Conservation (phyloP, 2,888 invertebrate genomes). For the Lasioglossum vierecki region DNA sequence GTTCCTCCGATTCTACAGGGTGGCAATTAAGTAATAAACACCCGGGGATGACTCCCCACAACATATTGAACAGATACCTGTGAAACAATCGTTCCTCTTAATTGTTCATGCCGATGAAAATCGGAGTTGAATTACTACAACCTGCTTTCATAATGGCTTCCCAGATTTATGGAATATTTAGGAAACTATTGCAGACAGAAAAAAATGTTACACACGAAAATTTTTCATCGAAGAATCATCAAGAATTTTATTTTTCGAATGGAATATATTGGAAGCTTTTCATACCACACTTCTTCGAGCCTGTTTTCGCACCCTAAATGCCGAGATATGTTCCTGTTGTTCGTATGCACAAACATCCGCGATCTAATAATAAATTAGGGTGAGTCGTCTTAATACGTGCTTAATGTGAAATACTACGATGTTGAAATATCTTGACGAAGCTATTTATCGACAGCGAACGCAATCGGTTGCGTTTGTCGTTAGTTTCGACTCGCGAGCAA, state of each 20-base stretch:
- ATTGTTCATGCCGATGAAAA: background rate
- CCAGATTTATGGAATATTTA: background rate
- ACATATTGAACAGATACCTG: background rate
- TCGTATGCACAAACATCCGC: background rate
- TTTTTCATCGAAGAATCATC: background rate
- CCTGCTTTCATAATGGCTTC: background rate
- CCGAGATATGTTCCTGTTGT: background rate
- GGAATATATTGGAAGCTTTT: background rate
- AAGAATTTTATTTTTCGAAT: too few relatives aligned
- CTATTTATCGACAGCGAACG: background rate
- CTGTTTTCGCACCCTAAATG: background rate
- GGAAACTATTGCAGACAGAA: background rate
- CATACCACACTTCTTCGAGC: background rate
- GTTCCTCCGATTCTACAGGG: slow-evolving; percentile 28
- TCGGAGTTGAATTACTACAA: background rate
- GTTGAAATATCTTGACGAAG: background rate
- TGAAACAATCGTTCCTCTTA: background rate
- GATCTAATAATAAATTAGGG: background rate
- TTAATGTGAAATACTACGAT: background rate
- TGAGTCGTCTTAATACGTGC: background rate
- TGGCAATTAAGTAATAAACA: background rate
- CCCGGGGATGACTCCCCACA: background rate
- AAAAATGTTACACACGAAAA: background rate
- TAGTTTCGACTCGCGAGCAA: background rate
- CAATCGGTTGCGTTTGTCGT: background rate